A percentile compares a stretch with the other conserved stretches of the same genome.
phyloP scores from a whole-genome alignment of 2,797 vertebrate species.

The Amphiprion clarkii region DNA sequence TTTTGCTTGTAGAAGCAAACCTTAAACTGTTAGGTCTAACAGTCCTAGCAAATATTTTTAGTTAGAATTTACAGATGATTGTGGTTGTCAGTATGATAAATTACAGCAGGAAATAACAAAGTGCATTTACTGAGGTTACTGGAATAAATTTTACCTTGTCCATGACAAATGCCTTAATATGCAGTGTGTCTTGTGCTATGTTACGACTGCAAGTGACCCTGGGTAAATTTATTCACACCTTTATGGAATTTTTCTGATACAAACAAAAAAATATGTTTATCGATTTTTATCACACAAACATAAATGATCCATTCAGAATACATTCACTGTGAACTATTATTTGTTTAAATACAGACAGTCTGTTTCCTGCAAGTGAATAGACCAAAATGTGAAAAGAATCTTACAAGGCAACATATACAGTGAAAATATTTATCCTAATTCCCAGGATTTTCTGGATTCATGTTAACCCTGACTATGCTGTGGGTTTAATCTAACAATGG shows the following conservation, averaged over 20 bases:
- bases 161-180: no score
- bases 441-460: neutral
- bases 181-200: neutral
- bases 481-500: neutral
- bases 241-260: neutral
- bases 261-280: neutral
- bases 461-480: neutral
- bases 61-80: neutral
- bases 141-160: neutral
- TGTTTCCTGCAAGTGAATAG: neutral
- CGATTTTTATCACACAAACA: neutral
- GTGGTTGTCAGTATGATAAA: neutral
- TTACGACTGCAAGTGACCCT: neutral
- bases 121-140: neutral
- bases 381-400: neutral
- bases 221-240: neutral
- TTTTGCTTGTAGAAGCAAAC: slow-evolving; percentile 1
- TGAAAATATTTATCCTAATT: neutral
- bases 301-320: neutral
- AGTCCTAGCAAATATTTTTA: neutral
- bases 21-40: neutral
- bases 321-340: neutral
- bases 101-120: neutral
- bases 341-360: neutral
- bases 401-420: neutral